Conservation (phyloP, 2,797 vertebrate species). For the Tadarida brasiliensis region DNA sequence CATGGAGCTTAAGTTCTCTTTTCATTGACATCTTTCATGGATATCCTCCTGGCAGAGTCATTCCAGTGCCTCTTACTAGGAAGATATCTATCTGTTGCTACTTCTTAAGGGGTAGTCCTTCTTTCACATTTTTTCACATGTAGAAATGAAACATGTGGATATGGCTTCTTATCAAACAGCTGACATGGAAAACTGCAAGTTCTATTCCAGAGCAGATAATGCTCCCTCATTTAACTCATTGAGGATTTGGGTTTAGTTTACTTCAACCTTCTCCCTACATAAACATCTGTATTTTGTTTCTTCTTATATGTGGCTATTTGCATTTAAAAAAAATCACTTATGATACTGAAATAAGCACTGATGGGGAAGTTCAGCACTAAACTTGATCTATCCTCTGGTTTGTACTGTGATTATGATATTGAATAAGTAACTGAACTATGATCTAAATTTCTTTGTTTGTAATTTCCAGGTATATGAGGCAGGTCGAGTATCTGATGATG, state of each 20-base stretch:
- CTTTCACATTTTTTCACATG: not conserved
- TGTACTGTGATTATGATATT: not conserved
- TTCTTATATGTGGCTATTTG: not conserved
- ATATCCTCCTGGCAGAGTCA: not conserved
- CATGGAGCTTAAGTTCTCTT: not conserved
- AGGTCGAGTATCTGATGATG: not conserved
- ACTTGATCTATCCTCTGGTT: not conserved
- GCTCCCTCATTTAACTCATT: not conserved
- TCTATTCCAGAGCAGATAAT: not conserved
- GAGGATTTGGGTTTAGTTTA: not conserved
- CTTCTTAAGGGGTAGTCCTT: not conserved
- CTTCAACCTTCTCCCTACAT: not conserved
- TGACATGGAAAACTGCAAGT: not conserved
- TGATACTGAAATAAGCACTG: not conserved
- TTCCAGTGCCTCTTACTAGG: not conserved
- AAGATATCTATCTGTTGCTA: not conserved
- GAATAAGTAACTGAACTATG: not conserved
- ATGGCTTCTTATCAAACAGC: not conserved
- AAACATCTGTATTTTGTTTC: not conserved
- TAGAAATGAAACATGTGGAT: not conserved
- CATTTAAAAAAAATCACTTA: not conserved
- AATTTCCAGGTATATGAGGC: not conserved
- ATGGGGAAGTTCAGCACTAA: not conserved
- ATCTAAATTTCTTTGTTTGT: not conserved
- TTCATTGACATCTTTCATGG: not conserved